Evolutionary conservation across 2,888 invertebrate species (phyloP).

Genomic region (Pterobdella sp.): DNA sequence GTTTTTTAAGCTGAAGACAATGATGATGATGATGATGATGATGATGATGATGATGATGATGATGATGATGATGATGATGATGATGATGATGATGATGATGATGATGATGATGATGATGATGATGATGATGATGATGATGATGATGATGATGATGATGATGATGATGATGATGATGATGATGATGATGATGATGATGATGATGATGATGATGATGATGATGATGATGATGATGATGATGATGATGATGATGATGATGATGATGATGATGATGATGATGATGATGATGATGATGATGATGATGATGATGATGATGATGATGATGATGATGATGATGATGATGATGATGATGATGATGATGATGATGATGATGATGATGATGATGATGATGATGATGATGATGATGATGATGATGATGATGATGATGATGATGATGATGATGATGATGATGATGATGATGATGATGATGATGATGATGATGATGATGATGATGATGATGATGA

Average conservation of each 20-base stretch:
- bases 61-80: constrained; percentile 20
- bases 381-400: constrained; percentile 15
- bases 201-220: constrained; percentile 22
- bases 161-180: constrained; percentile 23
- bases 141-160: constrained; percentile 10
- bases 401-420: constrained; percentile 8
- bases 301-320: constrained; percentile 22
- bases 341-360: constrained; percentile 15
- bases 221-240: constrained; percentile 27
- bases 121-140: constrained; percentile 19
- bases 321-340: constrained; percentile 20
- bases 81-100: constrained; percentile 19
- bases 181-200: constrained; percentile 19
- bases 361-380: constrained; percentile 13
- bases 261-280: constrained; percentile 26
- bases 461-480: constrained; percentile 26
- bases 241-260: constrained; percentile 28
- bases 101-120: constrained; percentile 19
- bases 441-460: constrained; percentile 22
- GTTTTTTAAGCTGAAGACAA: constrained; percentile 2
- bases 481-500: constrained; percentile 22
- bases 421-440: constrained; percentile 23
- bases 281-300: constrained; percentile 23
- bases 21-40: constrained; percentile 17
- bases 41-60: constrained; percentile 18